Conservation (phyloP, 30 jellyfish, hydroid and myxozoan genomes). For the Sanderia malayensis region DNA sequence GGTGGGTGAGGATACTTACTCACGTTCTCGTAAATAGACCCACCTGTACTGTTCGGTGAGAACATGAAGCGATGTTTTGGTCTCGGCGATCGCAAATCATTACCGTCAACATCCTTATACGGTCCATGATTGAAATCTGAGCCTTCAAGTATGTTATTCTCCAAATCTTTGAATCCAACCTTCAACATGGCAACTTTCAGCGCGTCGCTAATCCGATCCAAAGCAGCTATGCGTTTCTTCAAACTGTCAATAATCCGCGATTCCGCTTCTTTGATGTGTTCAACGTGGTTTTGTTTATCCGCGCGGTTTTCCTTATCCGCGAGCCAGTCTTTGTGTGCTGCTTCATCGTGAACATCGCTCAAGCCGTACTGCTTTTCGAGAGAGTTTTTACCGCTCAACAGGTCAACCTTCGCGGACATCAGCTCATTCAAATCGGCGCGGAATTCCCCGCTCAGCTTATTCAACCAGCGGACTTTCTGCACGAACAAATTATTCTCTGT, state of each 20-base stretch:
- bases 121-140: neutral
- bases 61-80: neutral
- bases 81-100: neutral
- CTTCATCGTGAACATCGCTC: constrained; percentile 4
- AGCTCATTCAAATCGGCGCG: constrained; percentile 44
- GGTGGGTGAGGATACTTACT: neutral
- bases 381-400: constrained; percentile 27
- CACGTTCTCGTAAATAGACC: neutral
- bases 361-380: constrained; percentile 39
- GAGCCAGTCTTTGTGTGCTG: constrained; percentile 1
- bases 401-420: constrained; percentile 26
- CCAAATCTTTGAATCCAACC: constrained; percentile 33
- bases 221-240: constrained; percentile 44
- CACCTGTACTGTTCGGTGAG: neutral
- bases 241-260: constrained; percentile 48
- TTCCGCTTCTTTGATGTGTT: constrained; percentile 40
- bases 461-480: constrained; percentile 60
- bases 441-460: constrained; percentile 41
- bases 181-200: constrained; percentile 32
- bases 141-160: neutral
- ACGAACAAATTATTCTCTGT: constrained; percentile 16
- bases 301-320: constrained; percentile 10
- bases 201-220: constrained; percentile 52
- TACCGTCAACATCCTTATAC: neutral
- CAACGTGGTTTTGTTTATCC: constrained; percentile 4